Percentiles rank a stretch among this genome's conserved stretches.
Evolutionary conservation across 2,113 vertebrate genomes (phyloP).

Genomic region (Ia io): DNA sequence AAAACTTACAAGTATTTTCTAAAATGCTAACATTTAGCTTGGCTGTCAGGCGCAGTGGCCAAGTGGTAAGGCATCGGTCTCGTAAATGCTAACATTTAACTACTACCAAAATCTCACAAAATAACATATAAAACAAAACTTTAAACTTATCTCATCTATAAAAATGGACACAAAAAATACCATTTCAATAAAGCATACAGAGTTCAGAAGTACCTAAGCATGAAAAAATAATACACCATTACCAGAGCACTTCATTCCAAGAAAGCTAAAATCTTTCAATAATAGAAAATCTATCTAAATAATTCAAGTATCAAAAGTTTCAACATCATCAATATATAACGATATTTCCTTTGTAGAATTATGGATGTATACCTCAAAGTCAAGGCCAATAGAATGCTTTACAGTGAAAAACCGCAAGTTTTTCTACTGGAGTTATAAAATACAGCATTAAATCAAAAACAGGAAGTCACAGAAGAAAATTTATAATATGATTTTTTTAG

Average conservation of each 20-base stretch:
- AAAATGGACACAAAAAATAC: not conserved
- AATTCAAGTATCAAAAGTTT: not conserved
- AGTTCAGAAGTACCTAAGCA: not conserved
- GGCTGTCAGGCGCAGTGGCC: too few relatives aligned
- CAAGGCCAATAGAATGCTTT: not conserved
- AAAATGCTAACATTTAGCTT: not conserved
- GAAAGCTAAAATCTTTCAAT: not conserved
- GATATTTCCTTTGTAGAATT: not conserved
- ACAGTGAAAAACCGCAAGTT: not conserved
- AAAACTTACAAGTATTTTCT: slow-evolving; percentile 1
- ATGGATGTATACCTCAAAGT: not conserved
- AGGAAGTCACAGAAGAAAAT: not conserved
- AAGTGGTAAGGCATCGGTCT: too few relatives aligned
- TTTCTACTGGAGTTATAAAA: not conserved
- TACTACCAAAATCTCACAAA: not conserved
- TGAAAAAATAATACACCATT: not conserved
- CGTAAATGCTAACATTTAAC: not conserved
- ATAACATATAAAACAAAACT: not conserved
- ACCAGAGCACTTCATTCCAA: not conserved
- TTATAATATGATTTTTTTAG: not conserved
- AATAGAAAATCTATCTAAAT: not conserved
- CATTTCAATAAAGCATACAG: not conserved
- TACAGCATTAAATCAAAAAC: not conserved
- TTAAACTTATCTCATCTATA: not conserved
- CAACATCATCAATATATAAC: not conserved